Percentiles rank a stretch among this genome's conserved stretches.
These are phyloP conservation scores for Colius striatus DNA, from an alignment of 2,113 vertebrate species.

Conservation along the genomic window DNA sequence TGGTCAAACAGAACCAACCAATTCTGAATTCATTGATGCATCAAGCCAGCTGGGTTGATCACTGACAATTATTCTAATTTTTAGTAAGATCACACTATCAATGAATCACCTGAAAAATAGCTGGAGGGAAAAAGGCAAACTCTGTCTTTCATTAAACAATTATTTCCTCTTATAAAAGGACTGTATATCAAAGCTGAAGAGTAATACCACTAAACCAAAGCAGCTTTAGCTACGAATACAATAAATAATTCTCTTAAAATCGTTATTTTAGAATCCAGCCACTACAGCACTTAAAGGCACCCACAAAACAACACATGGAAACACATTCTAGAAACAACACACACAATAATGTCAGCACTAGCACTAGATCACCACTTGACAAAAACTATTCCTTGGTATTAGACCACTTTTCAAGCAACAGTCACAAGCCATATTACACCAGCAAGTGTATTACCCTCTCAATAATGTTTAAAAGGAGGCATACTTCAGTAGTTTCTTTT, in stretches of 20 bases:
- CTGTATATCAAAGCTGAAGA: background rate
- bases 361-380: background rate
- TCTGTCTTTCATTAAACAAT: background rate
- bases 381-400: background rate
- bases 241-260: background rate
- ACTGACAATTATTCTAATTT: background rate
- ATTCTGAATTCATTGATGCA: background rate
- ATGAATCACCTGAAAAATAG: background rate
- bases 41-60: background rate
- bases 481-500: background rate
- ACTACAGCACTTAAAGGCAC: background rate
- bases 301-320: background rate
- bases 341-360: background rate
- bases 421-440: background rate
- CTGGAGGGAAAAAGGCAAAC: background rate
- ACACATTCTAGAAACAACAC: background rate
- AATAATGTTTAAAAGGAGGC: background rate
- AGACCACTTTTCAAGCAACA: background rate
- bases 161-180: background rate
- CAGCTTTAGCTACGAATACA: background rate
- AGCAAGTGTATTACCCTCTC: background rate
- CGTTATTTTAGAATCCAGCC: background rate
- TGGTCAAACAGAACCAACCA: no score
- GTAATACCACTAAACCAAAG: background rate
- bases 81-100: background rate